Percentiles rank a stretch among this genome's conserved stretches.
phyloP scores from a whole-genome alignment of 2,797 vertebrate species.

The Pipistrellus nathusii region DNA sequence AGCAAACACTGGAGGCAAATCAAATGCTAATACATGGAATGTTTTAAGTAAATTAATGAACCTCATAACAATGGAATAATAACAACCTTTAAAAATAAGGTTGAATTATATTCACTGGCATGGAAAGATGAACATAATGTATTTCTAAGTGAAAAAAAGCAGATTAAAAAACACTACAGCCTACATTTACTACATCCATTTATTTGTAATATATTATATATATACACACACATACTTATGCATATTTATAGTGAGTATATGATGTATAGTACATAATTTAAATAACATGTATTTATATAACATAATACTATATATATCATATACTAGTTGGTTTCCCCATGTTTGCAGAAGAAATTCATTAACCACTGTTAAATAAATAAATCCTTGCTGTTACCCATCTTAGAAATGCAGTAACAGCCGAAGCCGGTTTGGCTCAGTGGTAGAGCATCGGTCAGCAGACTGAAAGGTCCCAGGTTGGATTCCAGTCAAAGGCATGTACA shows the following conservation, averaged over 20 bases:
- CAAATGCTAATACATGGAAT: background rate
- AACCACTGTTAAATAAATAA: slow-evolving; percentile 21
- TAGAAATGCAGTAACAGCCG: background rate
- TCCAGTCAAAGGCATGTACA: too few relatives aligned
- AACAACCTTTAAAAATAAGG: slow-evolving; percentile 20
- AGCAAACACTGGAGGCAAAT: slow-evolving; percentile 6
- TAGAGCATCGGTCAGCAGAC: too few relatives aligned
- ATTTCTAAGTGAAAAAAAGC: slow-evolving; percentile 7
- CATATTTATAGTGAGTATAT: background rate
- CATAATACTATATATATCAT: background rate
- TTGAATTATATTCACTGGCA: background rate
- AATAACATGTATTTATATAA: background rate
- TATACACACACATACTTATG: background rate
- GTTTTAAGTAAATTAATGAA: slow-evolving; percentile 47
- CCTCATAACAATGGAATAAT: background rate
- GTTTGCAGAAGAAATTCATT: background rate
- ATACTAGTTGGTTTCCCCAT: background rate
- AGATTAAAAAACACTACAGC: background rate
- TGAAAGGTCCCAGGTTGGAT: too few relatives aligned
- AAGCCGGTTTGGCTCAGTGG: too few relatives aligned
- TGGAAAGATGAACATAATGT: background rate
- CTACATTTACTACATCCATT: background rate
- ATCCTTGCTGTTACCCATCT: background rate
- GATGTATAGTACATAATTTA: background rate
- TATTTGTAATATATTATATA: background rate